Evolutionary conservation across 2,113 vertebrate species (phyloP), one percentile per base, ranked within the genome.

Genomic region (Salvelinus fontinalis): DNA sequence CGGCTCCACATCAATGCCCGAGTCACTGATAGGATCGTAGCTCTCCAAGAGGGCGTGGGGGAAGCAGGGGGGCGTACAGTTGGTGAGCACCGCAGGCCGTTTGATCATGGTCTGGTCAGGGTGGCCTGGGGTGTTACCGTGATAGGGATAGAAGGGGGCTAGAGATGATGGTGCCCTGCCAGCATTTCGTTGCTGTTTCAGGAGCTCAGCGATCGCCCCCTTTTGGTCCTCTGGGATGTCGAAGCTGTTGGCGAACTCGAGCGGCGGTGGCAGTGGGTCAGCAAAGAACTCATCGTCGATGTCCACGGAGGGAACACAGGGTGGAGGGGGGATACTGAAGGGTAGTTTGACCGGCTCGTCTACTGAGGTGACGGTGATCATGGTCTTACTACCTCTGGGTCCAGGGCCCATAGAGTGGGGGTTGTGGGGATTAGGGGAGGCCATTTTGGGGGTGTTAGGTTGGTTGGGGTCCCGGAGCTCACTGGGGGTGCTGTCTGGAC

Each of bases 211-310:
- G 26, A 94, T 88, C 0, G 92, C 83, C 16, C 79, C 89, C 0
- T 86, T 81, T 0, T 93, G 94, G 65, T 97, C 95, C 0, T 97
- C 96, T 0, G 96, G 94, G 80, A 96, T 96, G 84, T 97, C 96
- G 68, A 97, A 96, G 88, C 96, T 97, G 81, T 97, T 97, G 31
- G 95, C 95, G 1, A 97, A 97, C 86, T 97, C 95, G 76, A 97
- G 87, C 70, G 96, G 96, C 8, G 96, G 96, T 6, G 96, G 96
- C 60, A 97, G 84, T 0, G 96, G 96, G 86, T 97, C 96, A 8
- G 94, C 93, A 80, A 97, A 97, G 73, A 96, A 84, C 73, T 97
- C 96, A 51, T 97, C 96, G 81, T 97, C 96, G 0, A 96, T 91
- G 75, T 97, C 96, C 44, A 97, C 92, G 0, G 96, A 96, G 0